Evolutionary conservation across 2,797 vertebrate species (phyloP).

Genomic region (Lindbergichthys nudifrons): DNA sequence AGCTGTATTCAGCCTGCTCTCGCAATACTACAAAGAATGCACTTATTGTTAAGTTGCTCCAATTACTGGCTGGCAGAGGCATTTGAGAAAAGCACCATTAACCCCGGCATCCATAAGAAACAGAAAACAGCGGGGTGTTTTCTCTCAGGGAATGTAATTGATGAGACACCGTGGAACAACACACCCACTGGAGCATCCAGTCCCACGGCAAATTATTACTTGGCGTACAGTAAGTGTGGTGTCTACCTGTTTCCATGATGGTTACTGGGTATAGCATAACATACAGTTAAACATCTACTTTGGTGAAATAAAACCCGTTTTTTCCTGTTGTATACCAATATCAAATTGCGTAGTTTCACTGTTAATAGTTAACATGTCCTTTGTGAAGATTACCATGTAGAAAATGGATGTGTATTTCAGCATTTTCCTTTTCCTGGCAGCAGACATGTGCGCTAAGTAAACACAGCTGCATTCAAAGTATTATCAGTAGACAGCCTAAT

Average conservation of each 20-base stretch:
- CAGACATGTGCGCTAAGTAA: constrained; percentile 57
- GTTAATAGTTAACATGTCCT: constrained; percentile 11
- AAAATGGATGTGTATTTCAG: constrained; percentile 33
- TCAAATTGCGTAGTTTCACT: not conserved
- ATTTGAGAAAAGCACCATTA: constrained; percentile 76
- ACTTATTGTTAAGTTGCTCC: constrained; percentile 75
- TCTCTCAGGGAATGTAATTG: constrained; percentile 80
- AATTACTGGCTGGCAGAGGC: constrained; percentile 75
- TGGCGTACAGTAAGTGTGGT: constrained; percentile 59
- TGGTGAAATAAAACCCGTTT: not conserved
- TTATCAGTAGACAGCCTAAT: constrained; percentile 54
- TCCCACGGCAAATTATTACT: constrained; percentile 78
- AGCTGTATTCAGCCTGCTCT: constrained; percentile 47
- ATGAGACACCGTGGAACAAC: constrained; percentile 77
- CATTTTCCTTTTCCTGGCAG: constrained; percentile 31
- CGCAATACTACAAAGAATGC: constrained; percentile 57
- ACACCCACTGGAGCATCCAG: constrained; percentile 77
- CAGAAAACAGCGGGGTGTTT: constrained; percentile 74
- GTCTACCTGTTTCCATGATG: constrained; percentile 61
- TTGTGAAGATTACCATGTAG: constrained; percentile 32
- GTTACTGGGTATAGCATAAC: constrained; percentile 13
- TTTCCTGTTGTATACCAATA: not conserved
- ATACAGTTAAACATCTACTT: not conserved
- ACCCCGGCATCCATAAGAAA: constrained; percentile 66
- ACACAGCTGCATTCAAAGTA: constrained; percentile 62